Evolutionary conservation across 1,140 invertebrate species (phyloP).

Genomic region (Neodiprion pinetum): DNA sequence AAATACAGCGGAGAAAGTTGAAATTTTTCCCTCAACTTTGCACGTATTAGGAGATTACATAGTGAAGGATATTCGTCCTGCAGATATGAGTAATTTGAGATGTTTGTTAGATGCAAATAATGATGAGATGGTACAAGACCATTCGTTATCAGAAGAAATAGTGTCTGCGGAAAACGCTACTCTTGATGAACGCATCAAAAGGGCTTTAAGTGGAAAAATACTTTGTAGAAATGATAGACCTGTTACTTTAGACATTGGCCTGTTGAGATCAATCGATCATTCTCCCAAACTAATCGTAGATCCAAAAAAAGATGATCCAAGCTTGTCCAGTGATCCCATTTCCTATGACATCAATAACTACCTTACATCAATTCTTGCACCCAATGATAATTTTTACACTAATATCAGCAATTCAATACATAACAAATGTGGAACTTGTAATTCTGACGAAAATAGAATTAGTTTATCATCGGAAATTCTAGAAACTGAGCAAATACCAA

Average conservation of each 20-base stretch:
- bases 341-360: no score
- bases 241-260: no score
- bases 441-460: not conserved
- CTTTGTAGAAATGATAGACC: no score
- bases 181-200: no score
- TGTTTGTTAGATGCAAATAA: not conserved
- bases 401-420: no score
- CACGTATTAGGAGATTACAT: not conserved
- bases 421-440: no score
- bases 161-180: no score
- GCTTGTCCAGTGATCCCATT: no score
- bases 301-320: no score
- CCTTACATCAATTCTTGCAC: not conserved
- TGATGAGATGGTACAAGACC: not conserved
- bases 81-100: not conserved
- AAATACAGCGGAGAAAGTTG: not conserved
- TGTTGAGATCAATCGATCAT: not conserved
- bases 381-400: not conserved
- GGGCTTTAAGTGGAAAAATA: no score
- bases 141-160: no score
- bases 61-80: not conserved
- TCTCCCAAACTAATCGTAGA: no score
- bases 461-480: not conserved
- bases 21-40: not conserved
- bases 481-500: not conserved